A percentile compares a stretch with the other conserved stretches of the same genome.
Conservation (phyloP, 2,113 vertebrate species). For the Clarias gariepinus region DNA sequence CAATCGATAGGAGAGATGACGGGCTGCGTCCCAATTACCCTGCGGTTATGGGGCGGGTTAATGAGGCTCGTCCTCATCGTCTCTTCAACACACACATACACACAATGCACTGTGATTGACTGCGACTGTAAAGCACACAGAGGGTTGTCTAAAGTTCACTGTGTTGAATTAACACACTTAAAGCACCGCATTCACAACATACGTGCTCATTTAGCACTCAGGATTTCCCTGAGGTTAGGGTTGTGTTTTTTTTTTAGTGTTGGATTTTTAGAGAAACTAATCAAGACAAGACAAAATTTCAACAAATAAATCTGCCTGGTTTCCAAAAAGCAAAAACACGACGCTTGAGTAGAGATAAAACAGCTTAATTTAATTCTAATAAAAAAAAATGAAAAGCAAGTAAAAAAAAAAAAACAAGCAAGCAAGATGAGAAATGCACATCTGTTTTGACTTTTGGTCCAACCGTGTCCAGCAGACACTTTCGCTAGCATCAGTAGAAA, state of each 20-base stretch:
- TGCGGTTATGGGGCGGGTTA: constrained; percentile 74
- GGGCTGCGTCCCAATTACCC: constrained; percentile 96
- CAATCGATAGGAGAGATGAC: constrained; percentile 93
- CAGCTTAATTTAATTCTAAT: not conserved
- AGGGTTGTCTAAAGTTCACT: not conserved
- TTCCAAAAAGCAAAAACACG: not conserved
- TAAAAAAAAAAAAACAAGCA: not conserved
- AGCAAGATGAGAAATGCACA: not conserved
- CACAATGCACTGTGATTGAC: constrained; percentile 42
- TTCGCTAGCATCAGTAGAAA: not conserved
- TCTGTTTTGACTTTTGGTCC: not conserved
- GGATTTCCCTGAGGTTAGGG: not conserved
- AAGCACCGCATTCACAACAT: not conserved
- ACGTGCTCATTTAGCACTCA: not conserved
- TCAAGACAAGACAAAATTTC: not conserved
- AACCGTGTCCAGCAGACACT: not conserved
- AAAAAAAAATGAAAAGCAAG: not conserved
- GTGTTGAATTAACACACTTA: not conserved
- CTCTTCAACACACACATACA: constrained; percentile 44
- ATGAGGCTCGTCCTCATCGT: constrained; percentile 72
- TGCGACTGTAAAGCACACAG: constrained; percentile 18
- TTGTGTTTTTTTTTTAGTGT: not conserved
- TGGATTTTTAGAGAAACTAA: not conserved
- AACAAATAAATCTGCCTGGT: not conserved
- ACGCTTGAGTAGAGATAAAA: not conserved